phyloP scores from a whole-genome alignment of 1,140 invertebrate species.

The Streblospio benedicti region DNA sequence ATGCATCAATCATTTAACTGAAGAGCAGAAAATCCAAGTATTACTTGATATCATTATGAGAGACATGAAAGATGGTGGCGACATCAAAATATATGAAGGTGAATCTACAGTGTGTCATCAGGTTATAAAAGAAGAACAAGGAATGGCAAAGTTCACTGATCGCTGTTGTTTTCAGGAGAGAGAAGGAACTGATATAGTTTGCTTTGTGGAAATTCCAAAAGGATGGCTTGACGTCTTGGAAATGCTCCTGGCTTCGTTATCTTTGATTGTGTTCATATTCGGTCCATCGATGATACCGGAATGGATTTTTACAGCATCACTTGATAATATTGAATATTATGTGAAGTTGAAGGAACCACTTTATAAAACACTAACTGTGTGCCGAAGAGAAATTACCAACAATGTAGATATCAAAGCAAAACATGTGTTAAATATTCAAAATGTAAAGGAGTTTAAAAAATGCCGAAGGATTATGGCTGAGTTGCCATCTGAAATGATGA shows the following conservation, averaged over 20 bases:
- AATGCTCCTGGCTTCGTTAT: conserved; percentile 30
- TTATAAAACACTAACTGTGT: conserved; percentile 33
- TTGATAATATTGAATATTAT: conserved; percentile 36
- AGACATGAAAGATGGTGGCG: conserved; percentile 19
- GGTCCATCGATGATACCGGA: conserved; percentile 31
- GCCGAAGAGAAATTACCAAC: conserved; percentile 6
- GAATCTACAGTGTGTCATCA: conserved; percentile 32
- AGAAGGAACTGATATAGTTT: conserved; percentile 21
- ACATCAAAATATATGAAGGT: conserved; percentile 12
- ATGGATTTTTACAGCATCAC: conserved; percentile 32
- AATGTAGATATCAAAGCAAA: no score
- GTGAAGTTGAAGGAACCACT: conserved; percentile 34
- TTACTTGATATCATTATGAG: conserved; percentile 30
- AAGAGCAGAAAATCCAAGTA: conserved; percentile 22
- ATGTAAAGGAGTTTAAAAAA: background rate
- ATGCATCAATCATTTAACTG: conserved; percentile 30
- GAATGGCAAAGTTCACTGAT: conserved; percentile 32
- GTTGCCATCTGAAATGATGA: background rate
- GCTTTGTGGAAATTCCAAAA: conserved; percentile 29
- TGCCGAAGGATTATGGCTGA: conserved; percentile 1
- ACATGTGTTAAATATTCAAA: conserved; percentile 6
- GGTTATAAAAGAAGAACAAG: conserved; percentile 26
- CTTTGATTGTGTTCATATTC: conserved; percentile 35
- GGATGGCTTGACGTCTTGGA: conserved; percentile 40
- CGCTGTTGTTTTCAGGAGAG: conserved; percentile 29